These are phyloP conservation scores for Nipponia nippon DNA, from an alignment of 2,113 vertebrate species.

Conservation along the genomic window DNA sequence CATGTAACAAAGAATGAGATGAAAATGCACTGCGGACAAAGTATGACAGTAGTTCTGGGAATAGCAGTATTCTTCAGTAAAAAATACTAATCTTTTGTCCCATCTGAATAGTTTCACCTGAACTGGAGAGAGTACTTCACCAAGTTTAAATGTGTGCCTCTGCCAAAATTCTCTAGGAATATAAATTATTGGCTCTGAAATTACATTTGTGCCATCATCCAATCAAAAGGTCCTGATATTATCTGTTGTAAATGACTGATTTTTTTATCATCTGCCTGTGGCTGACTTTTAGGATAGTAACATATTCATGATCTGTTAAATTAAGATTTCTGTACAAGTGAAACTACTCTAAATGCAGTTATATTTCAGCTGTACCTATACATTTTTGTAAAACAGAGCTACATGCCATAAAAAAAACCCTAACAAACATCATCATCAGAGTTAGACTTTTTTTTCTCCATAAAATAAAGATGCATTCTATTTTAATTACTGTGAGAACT, in stretches of 20 bases:
- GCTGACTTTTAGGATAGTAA: neutral
- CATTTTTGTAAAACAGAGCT: neutral
- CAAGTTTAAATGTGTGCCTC: neutral
- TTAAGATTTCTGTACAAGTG: neutral
- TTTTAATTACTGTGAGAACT: neutral
- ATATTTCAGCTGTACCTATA: neutral
- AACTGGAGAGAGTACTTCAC: neutral
- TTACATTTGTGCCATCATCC: neutral
- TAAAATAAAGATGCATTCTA: neutral
- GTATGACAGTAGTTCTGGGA: neutral
- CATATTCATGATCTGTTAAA: neutral
- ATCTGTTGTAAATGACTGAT: neutral
- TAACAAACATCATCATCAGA: neutral
- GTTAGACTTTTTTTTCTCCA: neutral
- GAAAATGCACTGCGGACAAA: conserved; percentile 30
- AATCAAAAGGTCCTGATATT: neutral
- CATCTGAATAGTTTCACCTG: neutral
- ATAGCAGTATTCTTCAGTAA: neutral
- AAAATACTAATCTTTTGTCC: neutral
- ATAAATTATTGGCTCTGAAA: neutral
- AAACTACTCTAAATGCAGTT: neutral
- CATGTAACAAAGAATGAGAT: conserved; percentile 34
- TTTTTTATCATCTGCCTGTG: neutral
- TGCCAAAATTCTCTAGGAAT: neutral
- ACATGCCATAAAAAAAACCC: neutral